Conservation (phyloP, 2,797 vertebrate genomes). For the Tachyglossus aculeatus region DNA sequence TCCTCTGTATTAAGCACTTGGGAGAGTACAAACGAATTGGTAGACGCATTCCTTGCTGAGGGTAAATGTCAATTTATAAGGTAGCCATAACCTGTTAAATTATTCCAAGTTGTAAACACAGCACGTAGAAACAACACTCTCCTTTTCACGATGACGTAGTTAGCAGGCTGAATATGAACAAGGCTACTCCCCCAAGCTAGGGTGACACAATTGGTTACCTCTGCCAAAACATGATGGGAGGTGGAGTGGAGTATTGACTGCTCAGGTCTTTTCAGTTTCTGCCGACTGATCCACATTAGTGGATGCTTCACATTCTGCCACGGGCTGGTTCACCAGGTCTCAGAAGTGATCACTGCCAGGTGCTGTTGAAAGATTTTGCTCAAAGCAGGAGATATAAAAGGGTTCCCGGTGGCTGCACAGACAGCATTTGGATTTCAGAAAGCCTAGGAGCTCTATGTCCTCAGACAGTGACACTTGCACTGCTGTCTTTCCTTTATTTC, state of each 20-base stretch:
- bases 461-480: constrained; percentile 2
- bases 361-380: not conserved
- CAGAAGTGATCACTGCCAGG: not conserved
- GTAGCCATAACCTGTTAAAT: no score
- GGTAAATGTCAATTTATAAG: no score
- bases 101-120: no score
- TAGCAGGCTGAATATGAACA: not conserved
- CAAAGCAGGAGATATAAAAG: constrained; percentile 1
- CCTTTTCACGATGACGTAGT: not conserved
- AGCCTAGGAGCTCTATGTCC: not conserved
- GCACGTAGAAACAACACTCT: not conserved
- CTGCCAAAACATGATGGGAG: not conserved
- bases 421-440: not conserved
- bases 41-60: no score
- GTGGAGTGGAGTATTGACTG: not conserved
- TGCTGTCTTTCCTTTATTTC: constrained; percentile 1
- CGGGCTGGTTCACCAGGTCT: not conserved
- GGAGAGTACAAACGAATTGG: no score
- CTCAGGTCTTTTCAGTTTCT: not conserved
- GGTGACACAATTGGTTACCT: no score
- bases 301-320: not conserved
- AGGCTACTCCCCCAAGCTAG: not conserved
- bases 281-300: not conserved
- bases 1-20: no score
- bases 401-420: not conserved